Percentiles rank a stretch among this genome's conserved stretches.
These are phyloP conservation scores for Phycodurus eques DNA, from an alignment of 2,113 vertebrate species.

Conservation along the genomic window DNA sequence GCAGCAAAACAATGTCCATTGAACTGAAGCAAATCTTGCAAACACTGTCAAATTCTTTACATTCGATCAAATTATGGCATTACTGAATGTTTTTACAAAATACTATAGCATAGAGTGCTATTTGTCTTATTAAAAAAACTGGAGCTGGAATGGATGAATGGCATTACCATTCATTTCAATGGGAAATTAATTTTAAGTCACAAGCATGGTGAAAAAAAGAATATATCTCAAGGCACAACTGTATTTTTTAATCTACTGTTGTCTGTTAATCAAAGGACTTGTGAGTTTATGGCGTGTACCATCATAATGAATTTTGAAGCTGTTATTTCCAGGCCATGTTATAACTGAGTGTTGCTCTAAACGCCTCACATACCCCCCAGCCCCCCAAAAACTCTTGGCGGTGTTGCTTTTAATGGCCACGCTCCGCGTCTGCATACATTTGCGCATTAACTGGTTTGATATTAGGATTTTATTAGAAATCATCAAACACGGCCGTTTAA, in stretches of 20 bases:
- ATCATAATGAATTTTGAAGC: neutral
- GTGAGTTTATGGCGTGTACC: neutral
- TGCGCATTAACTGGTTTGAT: constrained; percentile 35
- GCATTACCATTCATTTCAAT: too few relatives aligned
- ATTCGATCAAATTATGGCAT: too few relatives aligned
- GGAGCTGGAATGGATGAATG: too few relatives aligned
- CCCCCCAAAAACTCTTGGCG: neutral
- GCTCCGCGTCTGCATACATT: neutral
- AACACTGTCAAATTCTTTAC: too few relatives aligned
- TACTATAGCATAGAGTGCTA: too few relatives aligned
- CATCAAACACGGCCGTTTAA: constrained; percentile 47
- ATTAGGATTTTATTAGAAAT: constrained; percentile 54
- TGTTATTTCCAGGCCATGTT: neutral
- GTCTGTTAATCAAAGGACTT: neutral
- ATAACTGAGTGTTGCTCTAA: neutral
- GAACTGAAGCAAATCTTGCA: too few relatives aligned
- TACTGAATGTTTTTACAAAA: too few relatives aligned
- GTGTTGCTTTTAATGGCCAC: neutral
- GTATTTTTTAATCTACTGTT: neutral
- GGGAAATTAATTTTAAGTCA: neutral
- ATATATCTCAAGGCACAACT: neutral
- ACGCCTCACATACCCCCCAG: neutral
- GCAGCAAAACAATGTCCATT: too few relatives aligned
- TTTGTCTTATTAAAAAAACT: too few relatives aligned
- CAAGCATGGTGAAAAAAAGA: neutral